These are phyloP conservation scores for Enteromius anoplus DNA, from an alignment of 2,797 vertebrate genomes.

Conservation along the genomic window DNA sequence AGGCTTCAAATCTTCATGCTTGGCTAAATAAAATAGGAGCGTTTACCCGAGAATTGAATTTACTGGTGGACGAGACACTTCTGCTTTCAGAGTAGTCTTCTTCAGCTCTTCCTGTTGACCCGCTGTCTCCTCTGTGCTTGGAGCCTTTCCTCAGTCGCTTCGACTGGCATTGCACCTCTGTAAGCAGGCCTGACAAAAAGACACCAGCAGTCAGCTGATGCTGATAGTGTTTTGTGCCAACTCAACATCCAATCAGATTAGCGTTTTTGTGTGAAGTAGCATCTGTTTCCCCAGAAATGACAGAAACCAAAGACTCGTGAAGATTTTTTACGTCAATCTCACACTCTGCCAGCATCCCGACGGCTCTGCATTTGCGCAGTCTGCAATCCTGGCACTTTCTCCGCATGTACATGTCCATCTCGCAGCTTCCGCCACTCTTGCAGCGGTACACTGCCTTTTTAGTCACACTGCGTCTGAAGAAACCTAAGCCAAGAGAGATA, in stretches of 20 bases:
- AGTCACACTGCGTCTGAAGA: constrained; percentile 91
- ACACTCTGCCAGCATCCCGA: constrained; percentile 96
- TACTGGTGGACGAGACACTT: constrained; percentile 86
- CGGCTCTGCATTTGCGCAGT: constrained; percentile 91
- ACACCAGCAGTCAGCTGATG: constrained; percentile 2
- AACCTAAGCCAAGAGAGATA: constrained; percentile 73
- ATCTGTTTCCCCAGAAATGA: neutral
- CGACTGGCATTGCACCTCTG: constrained; percentile 95
- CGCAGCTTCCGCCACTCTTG: constrained; percentile 91
- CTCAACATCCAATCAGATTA: neutral
- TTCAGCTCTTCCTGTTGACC: constrained; percentile 75
- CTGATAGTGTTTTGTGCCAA: neutral
- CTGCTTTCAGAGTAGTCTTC: constrained; percentile 79
- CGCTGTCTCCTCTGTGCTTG: constrained; percentile 71
- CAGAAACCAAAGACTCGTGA: neutral
- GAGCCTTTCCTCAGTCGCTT: constrained; percentile 90
- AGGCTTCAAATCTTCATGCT: neutral
- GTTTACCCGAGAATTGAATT: constrained; percentile 75
- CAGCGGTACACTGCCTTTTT: constrained; percentile 93
- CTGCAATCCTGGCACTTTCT: constrained; percentile 96
- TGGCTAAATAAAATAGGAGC: neutral
- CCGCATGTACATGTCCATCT: constrained; percentile 98
- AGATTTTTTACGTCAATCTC: constrained; percentile 61
- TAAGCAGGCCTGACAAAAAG: constrained; percentile 83
- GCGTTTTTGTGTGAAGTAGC: neutral